phyloP scores from a whole-genome alignment of 2,888 invertebrate genomes.

The Onchidella celtica region DNA sequence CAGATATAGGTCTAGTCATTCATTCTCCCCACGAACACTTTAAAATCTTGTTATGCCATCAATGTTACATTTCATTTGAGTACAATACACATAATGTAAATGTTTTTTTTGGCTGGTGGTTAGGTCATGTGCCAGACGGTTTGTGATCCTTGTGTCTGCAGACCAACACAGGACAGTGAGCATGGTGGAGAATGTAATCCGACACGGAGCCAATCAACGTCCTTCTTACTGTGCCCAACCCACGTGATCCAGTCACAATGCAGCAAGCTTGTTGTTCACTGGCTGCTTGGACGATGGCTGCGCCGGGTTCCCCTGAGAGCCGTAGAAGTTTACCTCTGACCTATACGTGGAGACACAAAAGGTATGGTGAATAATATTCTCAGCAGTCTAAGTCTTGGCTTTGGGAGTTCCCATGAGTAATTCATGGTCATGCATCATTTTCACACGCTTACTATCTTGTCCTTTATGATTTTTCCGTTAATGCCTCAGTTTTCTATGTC shows the following conservation, averaged over 20 bases:
- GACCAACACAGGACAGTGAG: slow-evolving; percentile 54
- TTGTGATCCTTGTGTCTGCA: slow-evolving; percentile 48
- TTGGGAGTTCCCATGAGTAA: neutral
- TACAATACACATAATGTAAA: too few relatives aligned
- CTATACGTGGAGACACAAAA: slow-evolving; percentile 31
- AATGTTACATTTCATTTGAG: too few relatives aligned
- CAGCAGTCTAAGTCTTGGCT: neutral
- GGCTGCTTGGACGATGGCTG: slow-evolving; percentile 54
- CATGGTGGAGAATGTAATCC: slow-evolving; percentile 57
- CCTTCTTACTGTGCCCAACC: slow-evolving; percentile 54
- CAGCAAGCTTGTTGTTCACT: slow-evolving; percentile 47
- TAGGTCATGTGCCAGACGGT: too few relatives aligned
- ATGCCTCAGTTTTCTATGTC: too few relatives aligned
- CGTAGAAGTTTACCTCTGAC: slow-evolving; percentile 53
- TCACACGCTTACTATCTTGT: too few relatives aligned
- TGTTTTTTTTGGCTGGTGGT: too few relatives aligned
- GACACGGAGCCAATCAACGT: slow-evolving; percentile 56
- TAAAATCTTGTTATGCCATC: too few relatives aligned
- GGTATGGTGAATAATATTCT: neutral
- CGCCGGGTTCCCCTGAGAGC: slow-evolving; percentile 54
- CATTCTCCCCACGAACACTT: too few relatives aligned
- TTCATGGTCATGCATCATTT: too few relatives aligned
- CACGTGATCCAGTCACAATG: slow-evolving; percentile 56
- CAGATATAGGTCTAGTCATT: too few relatives aligned
- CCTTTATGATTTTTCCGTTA: too few relatives aligned